These are phyloP conservation scores for Aurelia sp. DNA, from an alignment of 30 jellyfish, hydroid and myxozoan species.

Conservation along the genomic window DNA sequence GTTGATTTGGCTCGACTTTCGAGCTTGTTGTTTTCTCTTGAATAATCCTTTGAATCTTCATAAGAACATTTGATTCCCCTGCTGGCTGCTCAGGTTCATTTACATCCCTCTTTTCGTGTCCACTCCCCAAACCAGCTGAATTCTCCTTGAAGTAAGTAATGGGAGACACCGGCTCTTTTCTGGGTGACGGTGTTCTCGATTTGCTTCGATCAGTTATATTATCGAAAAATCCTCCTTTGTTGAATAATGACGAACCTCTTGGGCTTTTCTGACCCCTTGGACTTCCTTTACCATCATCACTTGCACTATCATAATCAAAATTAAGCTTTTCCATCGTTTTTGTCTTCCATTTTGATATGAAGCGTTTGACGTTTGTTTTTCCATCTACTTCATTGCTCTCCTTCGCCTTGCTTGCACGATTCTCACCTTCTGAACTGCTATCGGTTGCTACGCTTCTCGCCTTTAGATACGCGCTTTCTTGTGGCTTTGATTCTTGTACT, in stretches of 20 bases:
- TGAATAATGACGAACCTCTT: not conserved
- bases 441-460: no score
- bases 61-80: not conserved
- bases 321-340: not conserved
- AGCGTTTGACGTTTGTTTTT: not conserved
- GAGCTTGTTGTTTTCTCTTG: not conserved
- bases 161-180: not conserved
- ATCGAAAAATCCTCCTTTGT: not conserved
- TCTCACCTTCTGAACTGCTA: no score
- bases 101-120: not conserved
- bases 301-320: not conserved
- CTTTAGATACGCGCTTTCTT: no score
- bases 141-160: not conserved
- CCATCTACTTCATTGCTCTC: no score
- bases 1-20: not conserved
- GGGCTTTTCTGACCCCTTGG: not conserved
- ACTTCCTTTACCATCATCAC: not conserved
- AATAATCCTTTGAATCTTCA: not conserved
- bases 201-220: not conserved
- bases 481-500: no score
- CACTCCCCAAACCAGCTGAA: not conserved
- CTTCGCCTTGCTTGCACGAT: no score
- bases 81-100: not conserved
- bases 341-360: slow-evolving; percentile 13
- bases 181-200: slow-evolving; percentile 2